Conservation (phyloP, 2,888 invertebrate genomes). For the Cephus nigrinus region DNA sequence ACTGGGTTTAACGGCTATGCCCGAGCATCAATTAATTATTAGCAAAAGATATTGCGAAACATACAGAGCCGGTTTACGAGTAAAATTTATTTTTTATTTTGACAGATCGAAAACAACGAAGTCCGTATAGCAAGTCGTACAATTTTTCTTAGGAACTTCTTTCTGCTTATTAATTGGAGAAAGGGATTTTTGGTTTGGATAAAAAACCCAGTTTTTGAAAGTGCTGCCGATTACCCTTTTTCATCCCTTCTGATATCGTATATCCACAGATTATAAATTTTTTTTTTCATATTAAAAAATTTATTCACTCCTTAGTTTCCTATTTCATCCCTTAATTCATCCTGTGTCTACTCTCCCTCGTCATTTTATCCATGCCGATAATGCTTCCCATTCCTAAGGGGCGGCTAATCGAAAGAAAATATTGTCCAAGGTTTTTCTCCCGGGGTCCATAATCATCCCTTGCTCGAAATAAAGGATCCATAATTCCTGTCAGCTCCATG, state of each 20-base stretch:
- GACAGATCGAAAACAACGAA: neutral
- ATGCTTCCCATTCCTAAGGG: neutral
- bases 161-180: no score
- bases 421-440: neutral
- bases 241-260: no score
- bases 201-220: no score
- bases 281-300: neutral
- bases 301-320: neutral
- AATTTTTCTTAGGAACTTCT: neutral
- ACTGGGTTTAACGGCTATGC: neutral
- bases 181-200: no score
- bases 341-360: conserved; percentile 16
- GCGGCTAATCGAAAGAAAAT: neutral
- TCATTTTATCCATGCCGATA: conserved; percentile 15
- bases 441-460: neutral
- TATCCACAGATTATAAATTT: no score
- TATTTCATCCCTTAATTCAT: conserved; percentile 2
- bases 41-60: neutral
- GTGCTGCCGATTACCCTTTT: no score
- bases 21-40: neutral
- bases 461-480: neutral
- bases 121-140: neutral
- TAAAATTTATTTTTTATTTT: neutral
- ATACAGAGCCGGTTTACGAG: neutral
- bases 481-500: neutral